phyloP scores from a whole-genome alignment of 2,888 invertebrate species.

The Omphaloscelis lunosa region DNA sequence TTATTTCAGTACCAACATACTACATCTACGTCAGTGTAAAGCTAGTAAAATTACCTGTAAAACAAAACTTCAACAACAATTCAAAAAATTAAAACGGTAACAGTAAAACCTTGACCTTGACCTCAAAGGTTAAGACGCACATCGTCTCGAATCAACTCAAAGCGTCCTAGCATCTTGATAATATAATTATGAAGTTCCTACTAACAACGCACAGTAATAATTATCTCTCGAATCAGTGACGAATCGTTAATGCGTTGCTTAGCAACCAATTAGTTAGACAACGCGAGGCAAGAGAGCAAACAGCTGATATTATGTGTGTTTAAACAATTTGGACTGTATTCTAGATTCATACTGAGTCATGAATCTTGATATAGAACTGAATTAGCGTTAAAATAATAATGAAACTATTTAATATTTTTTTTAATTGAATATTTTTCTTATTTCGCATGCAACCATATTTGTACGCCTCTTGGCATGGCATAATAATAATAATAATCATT shows the following conservation, averaged over 20 bases:
- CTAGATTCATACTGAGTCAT: conserved; percentile 13
- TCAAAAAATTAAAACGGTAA: neutral
- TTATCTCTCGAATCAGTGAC: conserved; percentile 19
- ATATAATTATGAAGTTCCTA: conserved; percentile 26
- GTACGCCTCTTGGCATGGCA: no score
- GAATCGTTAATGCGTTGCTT: conserved; percentile 39
- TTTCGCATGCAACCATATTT: no score
- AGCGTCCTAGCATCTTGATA: conserved; percentile 24
- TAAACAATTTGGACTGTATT: conserved; percentile 2
- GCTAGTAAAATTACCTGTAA: neutral
- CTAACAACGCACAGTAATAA: conserved; percentile 22
- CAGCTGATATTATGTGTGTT: conserved; percentile 29
- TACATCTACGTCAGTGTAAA: neutral
- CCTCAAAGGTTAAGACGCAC: conserved; percentile 14
- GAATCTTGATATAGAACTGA: neutral
- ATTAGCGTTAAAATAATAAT: neutral
- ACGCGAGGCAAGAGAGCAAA: conserved; percentile 6
- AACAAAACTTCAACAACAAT: neutral
- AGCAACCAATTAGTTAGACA: conserved; percentile 33
- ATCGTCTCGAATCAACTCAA: conserved; percentile 14
- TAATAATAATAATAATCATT: no score
- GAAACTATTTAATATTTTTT: no score
- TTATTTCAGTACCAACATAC: neutral
- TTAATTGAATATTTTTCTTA: no score
- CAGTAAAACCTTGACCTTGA: conserved; percentile 21